Conservation (phyloP, 2,888 invertebrate genomes). For the Myopa tessellatipennis region DNA sequence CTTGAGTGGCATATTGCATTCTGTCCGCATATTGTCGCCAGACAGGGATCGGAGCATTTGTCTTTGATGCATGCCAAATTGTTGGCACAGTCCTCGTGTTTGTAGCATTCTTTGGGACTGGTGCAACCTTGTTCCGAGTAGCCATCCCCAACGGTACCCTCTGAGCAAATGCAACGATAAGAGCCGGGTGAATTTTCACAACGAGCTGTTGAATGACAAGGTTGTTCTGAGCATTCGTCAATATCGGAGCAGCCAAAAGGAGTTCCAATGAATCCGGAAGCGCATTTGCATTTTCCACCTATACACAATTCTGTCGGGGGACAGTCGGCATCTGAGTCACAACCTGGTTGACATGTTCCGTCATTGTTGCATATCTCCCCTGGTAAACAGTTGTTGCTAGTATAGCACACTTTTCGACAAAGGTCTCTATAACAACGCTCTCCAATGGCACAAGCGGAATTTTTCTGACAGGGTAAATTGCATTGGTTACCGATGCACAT, state of each 20-base stretch:
- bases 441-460: constrained; percentile 81
- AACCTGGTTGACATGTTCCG: constrained; percentile 86
- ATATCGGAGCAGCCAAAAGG: constrained; percentile 83
- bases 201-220: constrained; percentile 83
- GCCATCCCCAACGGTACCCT: constrained; percentile 82
- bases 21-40: constrained; percentile 77
- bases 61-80: constrained; percentile 80
- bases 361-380: constrained; percentile 86
- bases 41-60: constrained; percentile 86
- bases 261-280: constrained; percentile 79
- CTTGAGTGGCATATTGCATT: constrained; percentile 81
- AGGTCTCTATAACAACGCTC: constrained; percentile 83
- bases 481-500: constrained; percentile 84
- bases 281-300: constrained; percentile 80
- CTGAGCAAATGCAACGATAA: constrained; percentile 82
- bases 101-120: constrained; percentile 80
- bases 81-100: constrained; percentile 80
- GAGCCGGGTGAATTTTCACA: constrained; percentile 86
- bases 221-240: constrained; percentile 81
- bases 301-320: constrained; percentile 82
- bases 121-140: constrained; percentile 80
- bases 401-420: constrained; percentile 88
- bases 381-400: constrained; percentile 88
- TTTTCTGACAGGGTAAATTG: constrained; percentile 81
- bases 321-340: constrained; percentile 84